These are phyloP conservation scores for Stratiomys singularior DNA, from an alignment of 2,888 invertebrate species.

Conservation along the genomic window DNA sequence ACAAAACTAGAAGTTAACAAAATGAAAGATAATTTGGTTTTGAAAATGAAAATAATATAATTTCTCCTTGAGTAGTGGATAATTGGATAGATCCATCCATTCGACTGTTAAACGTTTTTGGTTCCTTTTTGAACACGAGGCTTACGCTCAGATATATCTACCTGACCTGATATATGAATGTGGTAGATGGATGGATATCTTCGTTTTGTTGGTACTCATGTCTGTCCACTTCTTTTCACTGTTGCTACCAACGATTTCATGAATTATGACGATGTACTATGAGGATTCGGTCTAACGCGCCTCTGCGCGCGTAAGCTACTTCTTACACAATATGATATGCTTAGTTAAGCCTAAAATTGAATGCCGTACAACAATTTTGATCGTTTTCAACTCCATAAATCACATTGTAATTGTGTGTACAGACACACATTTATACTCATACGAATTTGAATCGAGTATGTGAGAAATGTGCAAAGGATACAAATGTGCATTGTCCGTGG, in stretches of 20 bases:
- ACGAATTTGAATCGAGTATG: background rate
- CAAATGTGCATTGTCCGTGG: background rate
- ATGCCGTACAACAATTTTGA: slow-evolving; percentile 33
- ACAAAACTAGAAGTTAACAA: slow-evolving; percentile 15
- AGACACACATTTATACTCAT: background rate
- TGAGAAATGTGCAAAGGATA: background rate
- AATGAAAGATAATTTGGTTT: slow-evolving; percentile 34
- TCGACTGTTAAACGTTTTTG: background rate
- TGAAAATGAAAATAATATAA: slow-evolving; percentile 41
- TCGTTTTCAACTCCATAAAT: slow-evolving; percentile 35
- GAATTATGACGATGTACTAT: slow-evolving; percentile 30
- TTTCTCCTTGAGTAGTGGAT: slow-evolving; percentile 10
- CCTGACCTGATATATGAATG: background rate
- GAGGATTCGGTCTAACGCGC: slow-evolving; percentile 33
- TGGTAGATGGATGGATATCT: background rate
- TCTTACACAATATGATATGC: slow-evolving; percentile 42
- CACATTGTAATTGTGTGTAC: background rate
- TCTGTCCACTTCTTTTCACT: no score
- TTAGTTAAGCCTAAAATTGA: slow-evolving; percentile 44
- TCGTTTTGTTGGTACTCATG: background rate
- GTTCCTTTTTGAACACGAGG: background rate
- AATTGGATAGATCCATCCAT: slow-evolving; percentile 29
- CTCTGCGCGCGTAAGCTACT: background rate
- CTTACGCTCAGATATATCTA: background rate
- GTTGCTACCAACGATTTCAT: slow-evolving; percentile 16